These are phyloP conservation scores for Xenopus tropicalis DNA, from an alignment of 2,113 vertebrate genomes.

Conservation along the genomic window DNA sequence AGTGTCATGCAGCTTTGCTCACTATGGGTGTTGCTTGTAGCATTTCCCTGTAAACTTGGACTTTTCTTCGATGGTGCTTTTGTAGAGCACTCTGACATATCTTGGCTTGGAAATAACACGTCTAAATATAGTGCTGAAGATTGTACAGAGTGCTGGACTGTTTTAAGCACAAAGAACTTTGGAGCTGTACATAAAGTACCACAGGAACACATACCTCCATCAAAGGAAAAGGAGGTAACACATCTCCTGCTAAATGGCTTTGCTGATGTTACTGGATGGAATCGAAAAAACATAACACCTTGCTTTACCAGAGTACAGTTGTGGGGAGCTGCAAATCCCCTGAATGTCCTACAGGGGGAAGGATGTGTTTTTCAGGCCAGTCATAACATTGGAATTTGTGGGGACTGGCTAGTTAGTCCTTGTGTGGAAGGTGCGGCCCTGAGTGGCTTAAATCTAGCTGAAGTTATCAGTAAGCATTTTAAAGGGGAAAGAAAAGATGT, in stretches of 20 bases:
- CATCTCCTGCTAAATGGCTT: not conserved
- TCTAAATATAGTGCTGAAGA: not conserved
- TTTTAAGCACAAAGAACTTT: conserved; percentile 3
- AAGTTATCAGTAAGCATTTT: not conserved
- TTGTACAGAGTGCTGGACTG: conserved; percentile 4
- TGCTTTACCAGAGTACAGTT: conserved; percentile 23
- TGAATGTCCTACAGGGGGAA: not conserved
- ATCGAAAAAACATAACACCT: not conserved
- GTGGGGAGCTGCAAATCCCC: conserved; percentile 15
- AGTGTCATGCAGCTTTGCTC: not conserved
- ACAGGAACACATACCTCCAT: conserved; percentile 11
- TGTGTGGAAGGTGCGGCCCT: not conserved
- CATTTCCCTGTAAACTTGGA: fast-evolving
- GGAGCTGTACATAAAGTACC: conserved; percentile 8
- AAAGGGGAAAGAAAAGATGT: not conserved
- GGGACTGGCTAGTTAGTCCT: conserved; percentile 15
- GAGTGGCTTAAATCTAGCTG: conserved; percentile 4
- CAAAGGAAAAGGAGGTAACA: conserved; percentile 18
- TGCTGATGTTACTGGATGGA: conserved; percentile 9
- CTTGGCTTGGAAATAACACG: conserved; percentile 2
- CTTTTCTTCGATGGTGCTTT: not conserved
- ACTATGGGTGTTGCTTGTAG: not conserved
- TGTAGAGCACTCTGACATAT: not conserved
- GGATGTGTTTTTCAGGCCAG: conserved; percentile 8
- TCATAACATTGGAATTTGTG: conserved; percentile 10